These are phyloP conservation scores for Esox lucius DNA, from an alignment of 2,797 vertebrate species.

Conservation along the genomic window DNA sequence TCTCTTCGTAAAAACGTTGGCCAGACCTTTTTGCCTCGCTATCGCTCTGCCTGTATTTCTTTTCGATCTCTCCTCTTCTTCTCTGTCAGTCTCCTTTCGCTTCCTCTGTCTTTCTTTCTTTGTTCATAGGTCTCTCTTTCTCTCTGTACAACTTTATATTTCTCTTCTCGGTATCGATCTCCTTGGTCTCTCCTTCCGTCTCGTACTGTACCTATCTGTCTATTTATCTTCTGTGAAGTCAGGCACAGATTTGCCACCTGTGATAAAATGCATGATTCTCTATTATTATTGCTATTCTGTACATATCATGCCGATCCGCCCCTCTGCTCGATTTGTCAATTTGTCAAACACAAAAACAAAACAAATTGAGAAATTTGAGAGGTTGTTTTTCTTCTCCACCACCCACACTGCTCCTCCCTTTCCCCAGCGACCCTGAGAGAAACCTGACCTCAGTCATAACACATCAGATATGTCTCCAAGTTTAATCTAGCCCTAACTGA, in stretches of 20 bases:
- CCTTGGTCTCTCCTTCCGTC: not conserved
- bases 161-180: not conserved
- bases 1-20: not conserved
- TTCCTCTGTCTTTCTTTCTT: not conserved
- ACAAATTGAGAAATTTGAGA: slow-evolving; percentile 42
- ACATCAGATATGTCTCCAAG: slow-evolving; percentile 40
- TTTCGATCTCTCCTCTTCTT: not conserved
- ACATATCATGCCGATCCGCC: slow-evolving; percentile 60
- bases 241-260: slow-evolving; percentile 68
- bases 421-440: slow-evolving; percentile 39
- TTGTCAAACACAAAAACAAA: slow-evolving; percentile 34
- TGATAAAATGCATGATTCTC: slow-evolving; percentile 64
- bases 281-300: slow-evolving; percentile 36
- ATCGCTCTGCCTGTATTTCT: not conserved
- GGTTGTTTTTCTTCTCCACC: slow-evolving; percentile 8
- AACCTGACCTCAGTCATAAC: slow-evolving; percentile 55
- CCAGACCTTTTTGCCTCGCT: not conserved
- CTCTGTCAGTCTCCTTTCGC: not conserved
- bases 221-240: slow-evolving; percentile 52
- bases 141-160: no score
- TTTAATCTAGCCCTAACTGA: slow-evolving; percentile 43
- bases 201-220: not conserved
- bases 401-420: slow-evolving; percentile 38
- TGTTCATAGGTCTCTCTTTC: not conserved
- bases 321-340: slow-evolving; percentile 45